Percentiles rank a stretch among this genome's conserved stretches.
These are phyloP conservation scores for Castor canadensis DNA, from an alignment of 2,113 vertebrate species.

Conservation along the genomic window DNA sequence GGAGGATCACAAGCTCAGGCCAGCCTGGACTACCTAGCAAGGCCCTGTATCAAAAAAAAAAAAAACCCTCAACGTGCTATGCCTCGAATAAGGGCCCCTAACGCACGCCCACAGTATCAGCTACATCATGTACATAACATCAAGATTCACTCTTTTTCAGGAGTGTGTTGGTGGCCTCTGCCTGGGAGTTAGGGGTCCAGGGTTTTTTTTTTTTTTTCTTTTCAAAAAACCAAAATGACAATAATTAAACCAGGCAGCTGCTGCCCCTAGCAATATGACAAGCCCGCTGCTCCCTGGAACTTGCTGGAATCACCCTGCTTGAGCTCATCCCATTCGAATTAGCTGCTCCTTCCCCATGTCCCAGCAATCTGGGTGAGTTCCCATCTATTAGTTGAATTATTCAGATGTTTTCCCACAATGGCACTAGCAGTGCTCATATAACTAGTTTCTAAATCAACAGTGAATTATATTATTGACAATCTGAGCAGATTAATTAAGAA, in stretches of 20 bases:
- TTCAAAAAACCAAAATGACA: constrained; percentile 52
- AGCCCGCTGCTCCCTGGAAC: constrained; percentile 39
- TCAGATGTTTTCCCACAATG: constrained; percentile 73
- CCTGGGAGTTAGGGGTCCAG: neutral
- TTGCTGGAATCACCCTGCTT: constrained; percentile 24
- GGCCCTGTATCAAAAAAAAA: no score
- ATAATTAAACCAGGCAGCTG: constrained; percentile 62
- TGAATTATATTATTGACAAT: constrained; percentile 70
- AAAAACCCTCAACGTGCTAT: neutral
- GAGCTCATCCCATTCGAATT: neutral
- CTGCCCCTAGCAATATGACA: constrained; percentile 45
- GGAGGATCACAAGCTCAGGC: no score
- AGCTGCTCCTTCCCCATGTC: neutral
- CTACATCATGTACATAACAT: neutral
- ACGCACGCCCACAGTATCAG: rapidly evolving
- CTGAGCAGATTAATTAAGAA: constrained; percentile 68
- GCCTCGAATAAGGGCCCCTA: neutral
- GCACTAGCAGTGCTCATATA: constrained; percentile 36
- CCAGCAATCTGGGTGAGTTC: constrained; percentile 59
- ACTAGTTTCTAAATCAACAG: constrained; percentile 69
- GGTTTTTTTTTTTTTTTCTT: neutral
- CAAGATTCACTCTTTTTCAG: neutral
- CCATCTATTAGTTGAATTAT: constrained; percentile 70
- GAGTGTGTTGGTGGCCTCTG: neutral
- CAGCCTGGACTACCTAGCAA: no score